Base-by-base conservation (phyloP, 2,113 vertebrate species). In the Plecturocebus donacophilus region DNA sequence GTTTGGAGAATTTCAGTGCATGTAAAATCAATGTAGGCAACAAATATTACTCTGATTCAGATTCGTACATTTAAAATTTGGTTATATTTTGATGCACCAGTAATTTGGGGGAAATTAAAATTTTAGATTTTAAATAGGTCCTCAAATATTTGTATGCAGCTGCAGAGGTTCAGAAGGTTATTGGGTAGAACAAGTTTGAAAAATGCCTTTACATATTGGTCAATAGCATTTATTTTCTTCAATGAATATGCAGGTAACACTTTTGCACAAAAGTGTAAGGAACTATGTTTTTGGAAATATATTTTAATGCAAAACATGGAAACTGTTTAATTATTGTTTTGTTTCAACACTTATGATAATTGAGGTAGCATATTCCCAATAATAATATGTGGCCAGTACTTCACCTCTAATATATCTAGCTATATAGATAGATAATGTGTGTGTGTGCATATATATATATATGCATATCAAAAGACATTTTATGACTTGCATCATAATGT, bases 401-500 rank as follows among this genome's bases (percentile, higher is more conserved):
- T 91, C 71, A 91, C 49, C 81, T 89, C 88, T 93, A 90, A 85
- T 13, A 13, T 25, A 40, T 25, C 6, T 42, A 75, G 13, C 12
- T 20, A 52, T 12, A 52, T 52, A 58, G 3, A 25, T n/a, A 21
- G 0, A n/a, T 12, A 12, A 32, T 71, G n/a, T 56, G 6, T 56
- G 20, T 56, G 4, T 64, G 23, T 61, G 23, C 66, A 19, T 17
- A 45, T 27, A 27, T 7, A n/a, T 7, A 52, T 12, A n/a, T 30
- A 20, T 5, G n/a, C 11, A 70, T 12, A n/a, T 56, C 27, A 92
- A 85, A 64, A 71, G 25, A 49, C 52, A 52, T 71, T 94, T 93
- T 95, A 82, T 91, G 77, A 95, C 38, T 92, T 96, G 23, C 54
- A 79, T 85, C 71, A 96, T 92, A 97, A 96, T 95, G 86, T 97